Percentiles rank a stretch among this genome's conserved stretches.
phyloP scores from a whole-genome alignment of 2,113 vertebrate species.

The Hepsetus odoe region DNA sequence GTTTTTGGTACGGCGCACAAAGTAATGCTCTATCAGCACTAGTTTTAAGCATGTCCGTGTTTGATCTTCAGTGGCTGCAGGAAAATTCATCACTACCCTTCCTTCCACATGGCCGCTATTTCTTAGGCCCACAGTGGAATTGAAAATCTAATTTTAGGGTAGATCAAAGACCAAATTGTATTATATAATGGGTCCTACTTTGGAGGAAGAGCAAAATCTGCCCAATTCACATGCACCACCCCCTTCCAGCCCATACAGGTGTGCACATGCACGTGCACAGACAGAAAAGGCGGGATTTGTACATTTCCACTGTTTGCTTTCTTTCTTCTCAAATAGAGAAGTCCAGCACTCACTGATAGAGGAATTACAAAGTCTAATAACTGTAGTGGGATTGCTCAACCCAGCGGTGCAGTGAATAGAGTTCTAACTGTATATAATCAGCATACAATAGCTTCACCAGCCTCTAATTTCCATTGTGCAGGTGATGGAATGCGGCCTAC shows the following conservation, averaged over 20 bases:
- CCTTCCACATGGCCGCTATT: too few species aligned
- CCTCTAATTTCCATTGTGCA: slow-evolving; percentile 53
- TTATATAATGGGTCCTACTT: too few species aligned
- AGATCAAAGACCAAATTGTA: too few species aligned
- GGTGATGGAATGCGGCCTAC: slow-evolving; percentile 55
- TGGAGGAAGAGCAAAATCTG: too few species aligned
- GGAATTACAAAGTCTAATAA: slow-evolving; percentile 67
- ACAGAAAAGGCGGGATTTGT: slow-evolving; percentile 62
- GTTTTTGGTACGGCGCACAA: background rate
- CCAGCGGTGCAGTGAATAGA: background rate
- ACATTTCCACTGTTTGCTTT: slow-evolving; percentile 70
- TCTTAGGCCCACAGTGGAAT: too few species aligned
- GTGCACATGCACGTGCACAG: background rate
- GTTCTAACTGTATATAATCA: background rate
- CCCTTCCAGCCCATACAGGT: background rate
- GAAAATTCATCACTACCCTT: too few species aligned
- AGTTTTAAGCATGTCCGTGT: background rate
- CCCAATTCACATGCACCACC: background rate
- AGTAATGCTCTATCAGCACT: background rate
- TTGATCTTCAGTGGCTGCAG: too few species aligned
- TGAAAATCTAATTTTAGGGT: too few species aligned
- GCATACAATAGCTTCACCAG: slow-evolving; percentile 22
- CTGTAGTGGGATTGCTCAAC: slow-evolving; percentile 64
- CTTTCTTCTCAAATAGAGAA: slow-evolving; percentile 71
- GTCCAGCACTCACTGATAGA: slow-evolving; percentile 63